A percentile compares a stretch with the other conserved stretches of the same genome.
These are phyloP conservation scores for Timandra comae DNA, from an alignment of 2,888 invertebrate species.

Conservation along the genomic window DNA sequence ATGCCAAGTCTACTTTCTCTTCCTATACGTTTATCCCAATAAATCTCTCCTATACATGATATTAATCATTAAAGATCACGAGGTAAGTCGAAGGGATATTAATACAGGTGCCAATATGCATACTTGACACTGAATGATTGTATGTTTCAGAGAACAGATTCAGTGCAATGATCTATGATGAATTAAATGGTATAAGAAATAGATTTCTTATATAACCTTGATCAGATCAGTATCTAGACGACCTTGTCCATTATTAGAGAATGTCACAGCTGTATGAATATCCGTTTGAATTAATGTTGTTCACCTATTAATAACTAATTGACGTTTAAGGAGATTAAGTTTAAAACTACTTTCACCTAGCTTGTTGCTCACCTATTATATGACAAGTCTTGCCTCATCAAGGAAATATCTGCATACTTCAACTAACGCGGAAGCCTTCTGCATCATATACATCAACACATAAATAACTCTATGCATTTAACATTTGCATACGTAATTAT, in stretches of 20 bases:
- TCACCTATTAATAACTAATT: constrained; percentile 24
- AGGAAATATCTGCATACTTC: constrained; percentile 33
- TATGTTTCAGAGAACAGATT: too few relatives aligned
- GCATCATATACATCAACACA: constrained; percentile 17
- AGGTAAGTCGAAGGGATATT: constrained; percentile 6
- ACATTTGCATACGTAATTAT: constrained; percentile 23
- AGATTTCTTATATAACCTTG: constrained; percentile 34
- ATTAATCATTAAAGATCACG: constrained; percentile 36
- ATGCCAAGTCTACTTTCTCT: constrained; percentile 57
- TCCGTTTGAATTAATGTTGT: constrained; percentile 41
- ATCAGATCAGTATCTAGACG: constrained; percentile 39
- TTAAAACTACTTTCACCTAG: constrained; percentile 37
- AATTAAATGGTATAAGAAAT: too few relatives aligned
- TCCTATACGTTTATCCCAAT: constrained; percentile 32
- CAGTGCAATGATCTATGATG: too few relatives aligned
- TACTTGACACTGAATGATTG: too few relatives aligned
- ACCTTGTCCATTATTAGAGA: constrained; percentile 48
- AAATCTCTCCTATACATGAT: constrained; percentile 30
- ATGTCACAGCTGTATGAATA: constrained; percentile 43
- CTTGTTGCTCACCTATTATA: constrained; percentile 21
- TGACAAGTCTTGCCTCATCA: constrained; percentile 29
- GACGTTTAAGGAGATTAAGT: constrained; percentile 35
- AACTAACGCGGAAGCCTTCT: constrained; percentile 37
- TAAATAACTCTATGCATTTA: constrained; percentile 20
- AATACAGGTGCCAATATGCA: too few relatives aligned